Evolutionary conservation across 64 coral and sea anemone genomes (phyloP).

Genomic region (Stichodactyla mertensii): DNA sequence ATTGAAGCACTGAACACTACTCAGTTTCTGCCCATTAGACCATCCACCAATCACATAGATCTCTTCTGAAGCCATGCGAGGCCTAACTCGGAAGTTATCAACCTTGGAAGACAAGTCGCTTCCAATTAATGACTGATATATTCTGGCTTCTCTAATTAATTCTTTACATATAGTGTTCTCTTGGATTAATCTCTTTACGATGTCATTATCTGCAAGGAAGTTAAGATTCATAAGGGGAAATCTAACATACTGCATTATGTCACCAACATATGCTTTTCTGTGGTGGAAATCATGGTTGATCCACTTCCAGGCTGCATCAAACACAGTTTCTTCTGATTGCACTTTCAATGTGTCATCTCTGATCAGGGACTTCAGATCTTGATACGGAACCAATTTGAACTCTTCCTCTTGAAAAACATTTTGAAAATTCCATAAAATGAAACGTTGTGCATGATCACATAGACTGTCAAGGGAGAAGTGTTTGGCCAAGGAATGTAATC

Average conservation of each 20-base stretch:
- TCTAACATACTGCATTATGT: conserved; percentile 89
- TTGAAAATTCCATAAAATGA: conserved; percentile 92
- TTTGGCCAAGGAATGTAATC: conserved; percentile 82
- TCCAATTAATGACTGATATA: conserved; percentile 67
- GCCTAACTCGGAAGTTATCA: conserved; percentile 82
- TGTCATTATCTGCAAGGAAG: conserved; percentile 56
- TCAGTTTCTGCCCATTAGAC: conserved; percentile 99
- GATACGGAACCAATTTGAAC: conserved; percentile 72
- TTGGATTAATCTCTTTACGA: conserved; percentile 52
- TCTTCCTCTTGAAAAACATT: conserved; percentile 91
- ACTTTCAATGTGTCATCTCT: conserved; percentile 93
- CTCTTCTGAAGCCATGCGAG: conserved; percentile 96
- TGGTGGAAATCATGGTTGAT: conserved; percentile 67
- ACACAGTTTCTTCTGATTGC: conserved; percentile 84
- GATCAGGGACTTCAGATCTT: conserved; percentile 64
- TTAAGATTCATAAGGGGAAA: conserved; percentile 93
- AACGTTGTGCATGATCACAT: conserved; percentile 75
- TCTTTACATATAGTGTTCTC: conserved; percentile 80
- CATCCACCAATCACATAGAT: conserved; percentile 99
- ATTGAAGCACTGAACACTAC: conserved; percentile 98
- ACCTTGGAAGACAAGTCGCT: conserved; percentile 37
- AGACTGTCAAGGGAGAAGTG: conserved; percentile 70
- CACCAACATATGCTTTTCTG: conserved; percentile 59
- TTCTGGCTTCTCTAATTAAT: conserved; percentile 82
- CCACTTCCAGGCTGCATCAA: conserved; percentile 94